Conservation (phyloP, 2,113 vertebrate genomes). For the Hymenochirus boettgeri region DNA sequence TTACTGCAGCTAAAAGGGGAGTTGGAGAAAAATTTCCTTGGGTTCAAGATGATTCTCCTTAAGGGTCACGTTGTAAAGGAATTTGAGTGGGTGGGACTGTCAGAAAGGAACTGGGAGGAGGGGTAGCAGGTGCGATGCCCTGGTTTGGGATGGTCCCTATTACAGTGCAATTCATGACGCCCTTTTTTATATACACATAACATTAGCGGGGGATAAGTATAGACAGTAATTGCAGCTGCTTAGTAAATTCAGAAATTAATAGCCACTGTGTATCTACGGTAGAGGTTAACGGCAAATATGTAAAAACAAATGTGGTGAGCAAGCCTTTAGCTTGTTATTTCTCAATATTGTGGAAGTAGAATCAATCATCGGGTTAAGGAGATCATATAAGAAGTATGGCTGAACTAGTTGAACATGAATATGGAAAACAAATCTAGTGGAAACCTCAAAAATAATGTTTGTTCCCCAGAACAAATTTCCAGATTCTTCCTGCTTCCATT, state of each 20-base stretch:
- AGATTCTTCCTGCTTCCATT: too few relatives aligned
- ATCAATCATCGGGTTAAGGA: too few relatives aligned
- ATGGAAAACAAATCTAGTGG: too few relatives aligned
- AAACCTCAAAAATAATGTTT: too few relatives aligned
- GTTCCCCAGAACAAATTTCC: too few relatives aligned
- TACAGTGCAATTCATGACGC: conserved; percentile 27
- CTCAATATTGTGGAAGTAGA: too few relatives aligned
- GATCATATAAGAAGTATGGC: too few relatives aligned
- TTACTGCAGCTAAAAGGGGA: too few relatives aligned
- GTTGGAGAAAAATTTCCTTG: neutral
- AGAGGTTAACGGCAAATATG: conserved; percentile 16
- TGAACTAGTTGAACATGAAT: too few relatives aligned
- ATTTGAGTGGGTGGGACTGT: conserved; percentile 10
- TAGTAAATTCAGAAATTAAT: conserved; percentile 8
- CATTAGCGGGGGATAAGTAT: conserved; percentile 35
- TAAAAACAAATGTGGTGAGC: neutral
- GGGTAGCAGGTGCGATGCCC: conserved; percentile 31
- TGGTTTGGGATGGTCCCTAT: conserved; percentile 20
- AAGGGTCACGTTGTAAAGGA: conserved; percentile 17
- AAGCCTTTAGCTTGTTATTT: too few relatives aligned
- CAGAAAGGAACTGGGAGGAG: conserved; percentile 13
- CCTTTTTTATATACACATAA: conserved; percentile 30
- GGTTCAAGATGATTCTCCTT: conserved; percentile 4
- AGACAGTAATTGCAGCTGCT: conserved; percentile 39
- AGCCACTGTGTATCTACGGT: conserved; percentile 10